A percentile compares a stretch with the other conserved stretches of the same genome.
These are phyloP conservation scores for Otocyon megalotis DNA, from an alignment of 2,113 vertebrate genomes.

Conservation along the genomic window DNA sequence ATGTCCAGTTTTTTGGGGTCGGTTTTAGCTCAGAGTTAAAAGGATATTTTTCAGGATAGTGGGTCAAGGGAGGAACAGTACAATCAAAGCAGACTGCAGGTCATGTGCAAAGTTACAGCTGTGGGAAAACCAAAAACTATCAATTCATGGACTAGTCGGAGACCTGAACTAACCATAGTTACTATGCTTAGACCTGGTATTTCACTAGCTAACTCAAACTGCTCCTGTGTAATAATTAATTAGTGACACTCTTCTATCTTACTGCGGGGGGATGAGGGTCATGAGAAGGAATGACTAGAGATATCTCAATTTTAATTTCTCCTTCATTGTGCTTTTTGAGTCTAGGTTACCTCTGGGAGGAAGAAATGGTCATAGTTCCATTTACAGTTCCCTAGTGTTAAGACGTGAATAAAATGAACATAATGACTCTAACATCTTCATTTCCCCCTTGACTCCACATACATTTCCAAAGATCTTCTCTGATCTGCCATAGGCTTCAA, in stretches of 20 bases:
- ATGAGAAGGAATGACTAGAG: not conserved
- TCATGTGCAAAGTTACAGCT: not conserved
- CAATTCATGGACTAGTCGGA: not conserved
- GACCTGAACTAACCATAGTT: not conserved
- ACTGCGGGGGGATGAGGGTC: not conserved
- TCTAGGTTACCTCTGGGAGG: not conserved
- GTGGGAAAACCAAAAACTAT: not conserved
- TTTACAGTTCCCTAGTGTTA: not conserved
- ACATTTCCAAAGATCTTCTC: constrained; percentile 5
- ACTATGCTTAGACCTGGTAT: not conserved
- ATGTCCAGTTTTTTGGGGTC: not conserved
- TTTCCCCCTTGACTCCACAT: not conserved
- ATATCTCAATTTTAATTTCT: constrained; percentile 9
- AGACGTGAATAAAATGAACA: not conserved
- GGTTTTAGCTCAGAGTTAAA: not conserved
- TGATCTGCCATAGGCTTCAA: not conserved
- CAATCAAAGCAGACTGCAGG: not conserved
- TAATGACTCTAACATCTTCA: not conserved
- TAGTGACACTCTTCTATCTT: not conserved
- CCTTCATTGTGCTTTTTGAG: not conserved
- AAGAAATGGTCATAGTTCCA: not conserved
- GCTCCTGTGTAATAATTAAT: not conserved
- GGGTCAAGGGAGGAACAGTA: not conserved
- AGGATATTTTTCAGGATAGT: not conserved
- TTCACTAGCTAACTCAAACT: constrained; percentile 24